These are phyloP conservation scores for Butorides virescens DNA, from an alignment of 2,113 vertebrate species.

Conservation along the genomic window DNA sequence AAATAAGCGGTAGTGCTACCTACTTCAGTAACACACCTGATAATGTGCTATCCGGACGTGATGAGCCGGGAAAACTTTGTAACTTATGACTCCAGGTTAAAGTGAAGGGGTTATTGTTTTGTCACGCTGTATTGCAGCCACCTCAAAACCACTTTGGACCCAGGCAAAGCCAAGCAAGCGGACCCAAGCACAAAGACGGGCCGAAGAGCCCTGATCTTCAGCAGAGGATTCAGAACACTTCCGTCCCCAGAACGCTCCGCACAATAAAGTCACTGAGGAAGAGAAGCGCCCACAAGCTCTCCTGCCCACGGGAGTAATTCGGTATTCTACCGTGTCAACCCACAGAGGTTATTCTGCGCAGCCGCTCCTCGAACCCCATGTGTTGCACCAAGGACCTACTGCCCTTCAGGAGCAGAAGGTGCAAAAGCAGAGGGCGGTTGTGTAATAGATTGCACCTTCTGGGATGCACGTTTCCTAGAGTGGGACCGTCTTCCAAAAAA, in stretches of 20 bases:
- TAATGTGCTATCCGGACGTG: accelerated
- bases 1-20: not conserved
- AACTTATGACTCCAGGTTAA: not conserved
- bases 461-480: not conserved
- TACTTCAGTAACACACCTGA: not conserved
- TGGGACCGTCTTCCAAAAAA: accelerated
- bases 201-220: not conserved
- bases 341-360: not conserved
- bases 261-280: not conserved
- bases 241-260: not conserved
- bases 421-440: not conserved
- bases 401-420: not conserved
- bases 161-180: not conserved
- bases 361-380: not conserved
- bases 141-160: not conserved
- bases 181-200: not conserved
- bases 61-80: not conserved
- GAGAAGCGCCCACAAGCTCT: accelerated
- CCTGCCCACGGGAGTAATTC: not conserved
- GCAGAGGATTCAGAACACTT: not conserved
- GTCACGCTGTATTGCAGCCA: not conserved
- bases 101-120: not conserved
- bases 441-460: accelerated
- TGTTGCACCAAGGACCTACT: accelerated
- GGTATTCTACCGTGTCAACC: not conserved